phyloP scores from a whole-genome alignment of 2,113 vertebrate species.

The Mobula birostris region DNA sequence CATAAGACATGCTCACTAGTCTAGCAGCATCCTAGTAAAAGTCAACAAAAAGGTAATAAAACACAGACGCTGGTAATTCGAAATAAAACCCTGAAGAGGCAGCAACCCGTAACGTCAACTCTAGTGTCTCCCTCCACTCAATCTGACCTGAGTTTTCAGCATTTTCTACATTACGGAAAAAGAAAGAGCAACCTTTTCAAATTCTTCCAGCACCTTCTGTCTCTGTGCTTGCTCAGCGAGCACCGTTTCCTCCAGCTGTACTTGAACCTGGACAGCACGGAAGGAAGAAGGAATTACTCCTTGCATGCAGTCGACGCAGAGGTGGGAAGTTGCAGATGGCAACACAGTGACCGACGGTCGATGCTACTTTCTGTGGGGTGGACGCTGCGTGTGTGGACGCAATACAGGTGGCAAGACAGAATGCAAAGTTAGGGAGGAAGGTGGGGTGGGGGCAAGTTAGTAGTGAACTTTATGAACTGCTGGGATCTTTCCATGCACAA shows the following conservation, averaged over 20 bases:
- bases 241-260: constrained; percentile 59
- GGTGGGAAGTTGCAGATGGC: neutral
- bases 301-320: neutral
- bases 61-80: too few species aligned
- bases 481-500: constrained; percentile 41
- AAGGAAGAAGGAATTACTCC: neutral
- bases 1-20: too few species aligned
- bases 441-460: neutral
- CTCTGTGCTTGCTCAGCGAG: constrained; percentile 56
- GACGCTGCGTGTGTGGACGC: neutral
- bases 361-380: neutral
- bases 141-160: too few species aligned
- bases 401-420: neutral
- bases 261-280: constrained; percentile 57
- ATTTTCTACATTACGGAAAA: too few species aligned
- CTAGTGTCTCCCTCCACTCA: too few species aligned
- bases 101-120: too few species aligned
- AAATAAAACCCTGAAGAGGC: too few species aligned
- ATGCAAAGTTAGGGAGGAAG: neutral
- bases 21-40: neutral
- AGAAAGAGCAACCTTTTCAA: constrained; percentile 63
- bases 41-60: neutral
- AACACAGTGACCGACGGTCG: neutral
- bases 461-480: neutral
- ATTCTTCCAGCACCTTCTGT: constrained; percentile 62